Conservation (phyloP, 2,888 invertebrate species). For the Rotaria magnacalcarata region DNA sequence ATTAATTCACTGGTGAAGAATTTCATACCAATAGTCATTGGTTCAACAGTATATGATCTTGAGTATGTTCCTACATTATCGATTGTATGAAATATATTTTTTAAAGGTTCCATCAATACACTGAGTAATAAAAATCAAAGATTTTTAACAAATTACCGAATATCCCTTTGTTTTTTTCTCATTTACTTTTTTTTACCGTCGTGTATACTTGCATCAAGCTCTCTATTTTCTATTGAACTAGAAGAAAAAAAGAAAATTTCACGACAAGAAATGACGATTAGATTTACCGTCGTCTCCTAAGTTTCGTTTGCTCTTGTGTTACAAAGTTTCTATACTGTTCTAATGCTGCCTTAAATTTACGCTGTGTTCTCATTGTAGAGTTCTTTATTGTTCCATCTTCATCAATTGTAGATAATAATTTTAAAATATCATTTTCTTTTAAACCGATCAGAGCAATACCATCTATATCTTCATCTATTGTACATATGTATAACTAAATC, state of each 20-base stretch:
- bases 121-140: neutral
- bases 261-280: neutral
- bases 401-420: neutral
- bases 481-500: neutral
- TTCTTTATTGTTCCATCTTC: neutral
- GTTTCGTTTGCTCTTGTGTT: neutral
- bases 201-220: neutral
- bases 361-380: neutral
- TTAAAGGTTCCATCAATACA: neutral
- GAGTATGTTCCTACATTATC: neutral
- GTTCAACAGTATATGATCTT: neutral
- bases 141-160: neutral
- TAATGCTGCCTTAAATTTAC: neutral
- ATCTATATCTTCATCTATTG: neutral
- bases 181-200: neutral
- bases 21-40: neutral
- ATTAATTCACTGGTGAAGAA: neutral
- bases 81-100: neutral
- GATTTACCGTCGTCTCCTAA: too few relatives aligned
- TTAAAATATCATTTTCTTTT: neutral
- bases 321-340: neutral
- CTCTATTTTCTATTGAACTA: neutral
- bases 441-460: neutral
- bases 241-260: neutral
- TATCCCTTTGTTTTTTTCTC: too few relatives aligned